Percentiles rank a stretch among this genome's conserved stretches.
Evolutionary conservation across 2,888 invertebrate genomes (phyloP).

Genomic region (Strigamia maritima): DNA sequence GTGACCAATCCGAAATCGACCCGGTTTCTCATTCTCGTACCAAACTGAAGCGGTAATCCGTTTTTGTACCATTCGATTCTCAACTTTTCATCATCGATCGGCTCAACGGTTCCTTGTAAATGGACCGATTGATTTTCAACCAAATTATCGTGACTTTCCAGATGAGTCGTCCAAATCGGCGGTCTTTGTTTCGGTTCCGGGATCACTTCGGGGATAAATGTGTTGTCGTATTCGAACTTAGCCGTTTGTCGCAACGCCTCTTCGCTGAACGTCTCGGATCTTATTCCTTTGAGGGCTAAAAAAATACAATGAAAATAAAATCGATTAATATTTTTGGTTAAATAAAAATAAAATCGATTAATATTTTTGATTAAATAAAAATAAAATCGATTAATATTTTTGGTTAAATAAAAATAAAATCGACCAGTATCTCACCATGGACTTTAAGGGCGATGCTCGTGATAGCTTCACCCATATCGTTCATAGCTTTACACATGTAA

Average conservation of each 20-base stretch:
- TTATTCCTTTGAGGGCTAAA: constrained; percentile 59
- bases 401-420: background rate
- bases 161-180: constrained; percentile 91
- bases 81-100: constrained; percentile 80
- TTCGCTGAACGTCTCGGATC: constrained; percentile 80
- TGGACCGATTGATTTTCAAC: constrained; percentile 82
- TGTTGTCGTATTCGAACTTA: constrained; percentile 86
- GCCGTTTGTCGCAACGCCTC: constrained; percentile 90
- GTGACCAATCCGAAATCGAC: constrained; percentile 97
- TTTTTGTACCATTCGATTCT: constrained; percentile 89
- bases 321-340: constrained; percentile 37
- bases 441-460: constrained; percentile 87
- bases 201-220: constrained; percentile 80
- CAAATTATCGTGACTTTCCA: constrained; percentile 77
- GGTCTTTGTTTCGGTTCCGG: constrained; percentile 72
- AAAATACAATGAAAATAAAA: background rate
- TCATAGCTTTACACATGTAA: constrained; percentile 90
- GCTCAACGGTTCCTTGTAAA: constrained; percentile 86
- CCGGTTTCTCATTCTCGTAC: constrained; percentile 82
- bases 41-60: constrained; percentile 62
- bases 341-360: too few species aligned
- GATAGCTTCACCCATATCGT: constrained; percentile 89
- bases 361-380: background rate
- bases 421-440: constrained; percentile 61
- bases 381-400: background rate